phyloP scores from a whole-genome alignment of 2,888 invertebrate genomes.

The Dryococelus australis region DNA sequence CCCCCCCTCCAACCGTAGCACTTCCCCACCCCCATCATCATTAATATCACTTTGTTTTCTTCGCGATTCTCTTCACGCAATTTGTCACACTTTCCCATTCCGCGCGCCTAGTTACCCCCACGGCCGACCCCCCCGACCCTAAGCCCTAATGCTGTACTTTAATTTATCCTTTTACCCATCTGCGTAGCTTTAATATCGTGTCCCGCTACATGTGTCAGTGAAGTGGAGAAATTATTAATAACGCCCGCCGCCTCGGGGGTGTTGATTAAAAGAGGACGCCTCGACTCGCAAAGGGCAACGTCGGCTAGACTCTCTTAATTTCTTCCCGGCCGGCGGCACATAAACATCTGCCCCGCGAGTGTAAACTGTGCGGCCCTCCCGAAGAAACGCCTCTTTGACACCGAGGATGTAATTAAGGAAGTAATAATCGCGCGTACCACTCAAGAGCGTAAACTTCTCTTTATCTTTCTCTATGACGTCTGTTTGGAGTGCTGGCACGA shows the following conservation, averaged over 20 bases:
- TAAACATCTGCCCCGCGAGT: not conserved
- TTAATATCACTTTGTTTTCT: conserved; percentile 47
- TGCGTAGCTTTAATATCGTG: conserved; percentile 28
- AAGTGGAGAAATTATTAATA: conserved; percentile 18
- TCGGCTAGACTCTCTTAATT: not conserved
- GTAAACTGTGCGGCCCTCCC: not conserved
- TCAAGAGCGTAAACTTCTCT: not conserved
- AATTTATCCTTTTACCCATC: conserved; percentile 28
- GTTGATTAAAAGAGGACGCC: conserved; percentile 8
- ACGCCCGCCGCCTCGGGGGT: conserved; percentile 3
- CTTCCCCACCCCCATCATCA: conserved; percentile 43
- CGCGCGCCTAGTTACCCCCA: not conserved
- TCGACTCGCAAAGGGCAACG: not conserved
- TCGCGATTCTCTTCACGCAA: conserved; percentile 43
- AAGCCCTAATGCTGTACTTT: not conserved
- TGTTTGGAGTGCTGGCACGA: not conserved
- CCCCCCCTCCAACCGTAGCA: not conserved
- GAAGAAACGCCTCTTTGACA: not conserved
- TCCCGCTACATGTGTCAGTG: conserved; percentile 28
- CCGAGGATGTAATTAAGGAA: not conserved
- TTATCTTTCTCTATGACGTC: too few species aligned
- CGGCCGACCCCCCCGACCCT: not conserved
- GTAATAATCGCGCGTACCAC: not conserved
- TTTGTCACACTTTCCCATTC: conserved; percentile 45
- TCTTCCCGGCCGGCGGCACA: not conserved